These are phyloP conservation scores for Carassius gibelio DNA, from an alignment of 2,113 vertebrate species.

Conservation along the genomic window DNA sequence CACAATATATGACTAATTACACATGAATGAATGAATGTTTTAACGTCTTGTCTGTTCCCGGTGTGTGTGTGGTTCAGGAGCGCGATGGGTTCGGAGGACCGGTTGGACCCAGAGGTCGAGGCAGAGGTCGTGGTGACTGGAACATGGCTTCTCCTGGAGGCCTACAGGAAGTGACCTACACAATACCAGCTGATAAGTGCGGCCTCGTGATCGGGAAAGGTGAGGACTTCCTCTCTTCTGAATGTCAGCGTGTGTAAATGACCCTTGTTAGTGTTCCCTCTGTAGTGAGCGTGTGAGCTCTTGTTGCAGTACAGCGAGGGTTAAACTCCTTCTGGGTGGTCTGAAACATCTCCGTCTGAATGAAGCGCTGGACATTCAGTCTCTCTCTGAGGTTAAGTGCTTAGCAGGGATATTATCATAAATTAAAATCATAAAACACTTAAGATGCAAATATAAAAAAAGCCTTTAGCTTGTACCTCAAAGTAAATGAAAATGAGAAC, in stretches of 20 bases:
- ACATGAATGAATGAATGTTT: neutral
- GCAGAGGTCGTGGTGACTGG: slow-evolving; percentile 87
- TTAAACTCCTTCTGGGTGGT: neutral
- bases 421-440: too few relatives aligned
- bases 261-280: neutral
- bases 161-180: slow-evolving; percentile 94
- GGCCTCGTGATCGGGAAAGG: slow-evolving; percentile 99
- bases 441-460: neutral
- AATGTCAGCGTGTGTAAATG: neutral
- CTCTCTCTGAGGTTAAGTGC: neutral
- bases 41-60: too few relatives aligned
- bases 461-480: neutral
- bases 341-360: neutral
- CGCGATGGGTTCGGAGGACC: slow-evolving; percentile 89
- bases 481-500: neutral
- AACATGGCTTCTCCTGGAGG: slow-evolving; percentile 83
- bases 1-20: too few relatives aligned
- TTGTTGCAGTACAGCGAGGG: neutral
- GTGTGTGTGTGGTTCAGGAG: slow-evolving; percentile 75
- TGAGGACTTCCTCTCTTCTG: slow-evolving; percentile 52
- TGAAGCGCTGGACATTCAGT: neutral
- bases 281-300: neutral
- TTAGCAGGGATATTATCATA: neutral
- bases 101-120: slow-evolving; percentile 79
- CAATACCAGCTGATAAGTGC: slow-evolving; percentile 95